Conservation (phyloP, 2,797 vertebrate species). For the Amniataba percoides region DNA sequence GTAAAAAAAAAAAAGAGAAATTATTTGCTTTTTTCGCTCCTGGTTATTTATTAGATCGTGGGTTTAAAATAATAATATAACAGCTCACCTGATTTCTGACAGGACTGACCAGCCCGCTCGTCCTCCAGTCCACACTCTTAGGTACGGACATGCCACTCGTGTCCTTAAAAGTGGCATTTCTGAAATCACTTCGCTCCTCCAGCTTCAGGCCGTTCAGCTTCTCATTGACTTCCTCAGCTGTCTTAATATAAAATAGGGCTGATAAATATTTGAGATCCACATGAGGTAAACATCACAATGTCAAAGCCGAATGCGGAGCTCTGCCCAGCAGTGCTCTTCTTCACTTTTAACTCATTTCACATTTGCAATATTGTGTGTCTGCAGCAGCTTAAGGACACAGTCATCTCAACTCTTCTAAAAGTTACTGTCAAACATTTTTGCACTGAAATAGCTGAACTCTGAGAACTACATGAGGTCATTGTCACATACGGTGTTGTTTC, state of each 20-base stretch:
- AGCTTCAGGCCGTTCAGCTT: constrained; percentile 78
- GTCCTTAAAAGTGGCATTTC: constrained; percentile 45
- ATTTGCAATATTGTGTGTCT: background rate
- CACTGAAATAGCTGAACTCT: background rate
- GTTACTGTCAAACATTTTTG: background rate
- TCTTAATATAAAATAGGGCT: constrained; percentile 73
- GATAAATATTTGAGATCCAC: background rate
- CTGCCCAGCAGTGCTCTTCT: background rate
- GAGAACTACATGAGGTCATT: background rate
- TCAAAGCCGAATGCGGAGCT: background rate
- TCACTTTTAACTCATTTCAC: background rate
- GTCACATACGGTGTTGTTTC: background rate
- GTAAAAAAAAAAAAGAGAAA: background rate
- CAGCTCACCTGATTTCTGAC: constrained; percentile 88
- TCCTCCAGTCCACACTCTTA: constrained; percentile 86
- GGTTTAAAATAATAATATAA: background rate
- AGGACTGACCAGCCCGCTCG: constrained; percentile 84
- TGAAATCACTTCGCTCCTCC: constrained; percentile 40
- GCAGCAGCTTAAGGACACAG: background rate
- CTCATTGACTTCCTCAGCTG: constrained; percentile 82
- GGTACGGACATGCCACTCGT: constrained; percentile 45
- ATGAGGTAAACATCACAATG: background rate
- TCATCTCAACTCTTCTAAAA: background rate
- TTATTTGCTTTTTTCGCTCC: background rate
- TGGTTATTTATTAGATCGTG: background rate